Conservation (phyloP, 2,797 vertebrate species). For the Sebastes diploproa region DNA sequence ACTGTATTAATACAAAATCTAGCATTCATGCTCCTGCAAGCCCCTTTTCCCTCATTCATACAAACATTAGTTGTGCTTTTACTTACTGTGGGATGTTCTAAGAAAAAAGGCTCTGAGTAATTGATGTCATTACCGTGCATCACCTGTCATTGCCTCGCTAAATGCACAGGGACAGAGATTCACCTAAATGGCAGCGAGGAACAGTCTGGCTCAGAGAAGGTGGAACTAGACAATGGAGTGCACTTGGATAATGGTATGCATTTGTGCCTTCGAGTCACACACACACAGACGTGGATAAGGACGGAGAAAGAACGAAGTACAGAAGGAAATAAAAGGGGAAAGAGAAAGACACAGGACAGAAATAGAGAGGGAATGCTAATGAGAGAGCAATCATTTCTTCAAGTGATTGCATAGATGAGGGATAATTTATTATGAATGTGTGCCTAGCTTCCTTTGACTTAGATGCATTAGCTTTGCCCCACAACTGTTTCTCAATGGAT, state of each 20-base stretch:
- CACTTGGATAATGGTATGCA: constrained; percentile 62
- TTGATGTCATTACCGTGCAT: constrained; percentile 68
- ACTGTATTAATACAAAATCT: constrained; percentile 17
- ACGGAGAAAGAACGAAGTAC: constrained; percentile 40
- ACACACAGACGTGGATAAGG: constrained; percentile 42
- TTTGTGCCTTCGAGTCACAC: constrained; percentile 55
- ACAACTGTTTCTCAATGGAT: constrained; percentile 74
- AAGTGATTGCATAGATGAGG: constrained; percentile 75
- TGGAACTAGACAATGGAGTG: constrained; percentile 54
- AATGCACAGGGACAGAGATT: constrained; percentile 54
- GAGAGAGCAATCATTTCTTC: constrained; percentile 73
- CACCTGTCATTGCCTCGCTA: constrained; percentile 54
- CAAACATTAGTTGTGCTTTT: constrained; percentile 50
- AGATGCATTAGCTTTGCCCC: constrained; percentile 76
- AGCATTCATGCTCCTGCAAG: constrained; percentile 38
- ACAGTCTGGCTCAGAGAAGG: constrained; percentile 25
- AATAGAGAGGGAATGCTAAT: constrained; percentile 59
- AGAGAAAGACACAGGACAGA: constrained; percentile 25
- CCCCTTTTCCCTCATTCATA: constrained; percentile 28
- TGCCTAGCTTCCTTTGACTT: constrained; percentile 71
- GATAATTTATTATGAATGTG: constrained; percentile 78
- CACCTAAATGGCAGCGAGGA: constrained; percentile 55
- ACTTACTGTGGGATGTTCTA: constrained; percentile 14
- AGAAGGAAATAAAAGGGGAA: constrained; percentile 11
- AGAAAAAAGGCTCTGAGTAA: constrained; percentile 51